Base-by-base conservation (phyloP, 2,888 invertebrate genomes). In the Timema podura region DNA sequence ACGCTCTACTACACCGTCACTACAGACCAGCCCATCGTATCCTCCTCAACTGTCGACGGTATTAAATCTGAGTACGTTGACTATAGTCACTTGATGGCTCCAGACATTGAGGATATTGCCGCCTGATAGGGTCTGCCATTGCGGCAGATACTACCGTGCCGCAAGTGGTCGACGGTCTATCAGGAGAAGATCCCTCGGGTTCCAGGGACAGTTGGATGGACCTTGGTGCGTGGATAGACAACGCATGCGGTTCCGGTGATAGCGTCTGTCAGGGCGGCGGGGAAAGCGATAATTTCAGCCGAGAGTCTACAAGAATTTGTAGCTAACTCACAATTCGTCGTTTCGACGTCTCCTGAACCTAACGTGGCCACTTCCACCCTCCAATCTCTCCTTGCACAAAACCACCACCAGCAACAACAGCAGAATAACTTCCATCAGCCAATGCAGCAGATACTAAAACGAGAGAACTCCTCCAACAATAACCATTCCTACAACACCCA, bases 131-230 rank as follows among this genome's bases (percentile, higher is more conserved):
- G 1, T 93, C 92, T 5, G 93, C 94, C 70, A 93, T 95, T 76
- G 94, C 93, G 1, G 94, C 93, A 1, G 94, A 93, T 77, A 93
- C 93, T 10, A 94, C 94, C 0, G 92, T 92, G 51, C 90, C 91
- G n/a, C 30, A 30, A 30, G 88, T 80, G 79, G 81, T 75, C 72
- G 85, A 87, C n/a, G 87, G 87, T 74, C 72, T 76, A 46, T 83
- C 83, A 47, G 82, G 82, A 48, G 91, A 91, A 74, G 91, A 91
- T 68, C 89, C 89, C 0, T 77, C 78, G 66, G 77, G 77, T 10
- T 91, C 92, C 0, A 84, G 92, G 72, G 93, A 93, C 76, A 90
- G 90, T 75, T 95, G 94, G 94, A 91, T 93, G 86, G 93, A 94
- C 79, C 85, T 94, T 68, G 94, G 94, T 74, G 91, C 91, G 70